A percentile compares a stretch with the other conserved stretches of the same genome.
Evolutionary conservation across 2,888 invertebrate species (phyloP).

Genomic region (Schizotus pectinicornis): DNA sequence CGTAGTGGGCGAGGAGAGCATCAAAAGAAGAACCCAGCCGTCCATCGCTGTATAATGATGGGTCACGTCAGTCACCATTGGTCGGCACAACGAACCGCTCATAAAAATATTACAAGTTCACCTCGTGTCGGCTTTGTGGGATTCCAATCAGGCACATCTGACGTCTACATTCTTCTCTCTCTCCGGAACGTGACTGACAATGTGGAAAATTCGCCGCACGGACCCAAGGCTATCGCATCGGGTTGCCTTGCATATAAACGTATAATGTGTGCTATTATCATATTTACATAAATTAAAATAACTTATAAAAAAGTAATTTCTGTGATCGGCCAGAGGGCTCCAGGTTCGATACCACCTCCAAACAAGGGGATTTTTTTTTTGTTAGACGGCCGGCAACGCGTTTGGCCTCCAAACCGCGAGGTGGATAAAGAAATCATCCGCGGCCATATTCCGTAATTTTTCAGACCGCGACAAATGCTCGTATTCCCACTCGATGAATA

Average conservation of each 20-base stretch:
- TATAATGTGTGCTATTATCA: constrained; percentile 55
- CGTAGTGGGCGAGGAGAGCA: constrained; percentile 44
- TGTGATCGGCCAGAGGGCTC: constrained; percentile 35
- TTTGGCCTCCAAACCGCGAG: constrained; percentile 14
- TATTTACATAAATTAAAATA: constrained; percentile 60
- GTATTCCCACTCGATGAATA: constrained; percentile 11
- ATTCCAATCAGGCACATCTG: constrained; percentile 52
- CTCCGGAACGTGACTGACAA: constrained; percentile 49
- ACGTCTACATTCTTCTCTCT: constrained; percentile 49
- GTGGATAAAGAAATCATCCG: constrained; percentile 20
- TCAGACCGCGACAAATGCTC: constrained; percentile 18
- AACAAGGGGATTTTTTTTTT: too few relatives aligned
- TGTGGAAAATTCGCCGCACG: constrained; percentile 48
- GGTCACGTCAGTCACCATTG: constrained; percentile 60
- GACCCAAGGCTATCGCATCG: constrained; percentile 48
- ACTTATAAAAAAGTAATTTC: constrained; percentile 51
- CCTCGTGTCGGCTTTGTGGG: constrained; percentile 47
- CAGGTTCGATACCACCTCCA: constrained; percentile 4
- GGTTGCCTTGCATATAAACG: constrained; percentile 46
- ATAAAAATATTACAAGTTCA: constrained; percentile 52
- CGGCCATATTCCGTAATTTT: constrained; percentile 12
- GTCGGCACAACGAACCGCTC: constrained; percentile 48
- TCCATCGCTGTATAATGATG: constrained; percentile 56
- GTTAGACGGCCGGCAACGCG: background rate
- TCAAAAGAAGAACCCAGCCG: constrained; percentile 34